These are phyloP conservation scores for Eubasilissa regina DNA, from an alignment of 1,140 invertebrate species.

Conservation along the genomic window DNA sequence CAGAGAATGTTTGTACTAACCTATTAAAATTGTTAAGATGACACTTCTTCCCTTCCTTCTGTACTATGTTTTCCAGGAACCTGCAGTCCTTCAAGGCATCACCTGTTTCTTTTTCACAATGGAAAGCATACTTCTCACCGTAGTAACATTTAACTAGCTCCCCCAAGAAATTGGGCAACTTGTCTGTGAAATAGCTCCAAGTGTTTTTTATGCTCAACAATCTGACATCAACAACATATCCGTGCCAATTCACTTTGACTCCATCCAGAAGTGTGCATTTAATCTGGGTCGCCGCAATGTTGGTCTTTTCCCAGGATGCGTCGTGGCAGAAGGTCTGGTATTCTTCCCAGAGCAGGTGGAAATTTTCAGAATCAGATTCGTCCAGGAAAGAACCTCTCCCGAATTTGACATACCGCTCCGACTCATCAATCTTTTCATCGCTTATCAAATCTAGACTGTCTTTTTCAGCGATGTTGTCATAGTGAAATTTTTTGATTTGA, in stretches of 20 bases:
- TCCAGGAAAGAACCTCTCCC: slow-evolving; percentile 53
- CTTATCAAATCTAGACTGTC: slow-evolving; percentile 55
- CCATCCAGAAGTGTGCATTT: slow-evolving; percentile 80
- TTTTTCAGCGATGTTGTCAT: slow-evolving; percentile 51
- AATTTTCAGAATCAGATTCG: slow-evolving; percentile 55
- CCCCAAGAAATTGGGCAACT: slow-evolving; percentile 74
- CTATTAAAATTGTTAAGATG: slow-evolving; percentile 69
- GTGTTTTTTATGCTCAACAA: slow-evolving; percentile 77
- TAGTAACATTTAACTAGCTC: slow-evolving; percentile 78
- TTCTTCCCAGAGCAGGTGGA: slow-evolving; percentile 76
- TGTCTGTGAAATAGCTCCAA: slow-evolving; percentile 73
- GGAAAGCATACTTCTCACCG: slow-evolving; percentile 75
- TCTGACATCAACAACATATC: slow-evolving; percentile 79
- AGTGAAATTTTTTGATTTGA: slow-evolving; percentile 54
- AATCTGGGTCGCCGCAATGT: slow-evolving; percentile 78
- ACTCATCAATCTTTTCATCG: slow-evolving; percentile 61
- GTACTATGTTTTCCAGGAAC: slow-evolving; percentile 70
- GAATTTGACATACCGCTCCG: slow-evolving; percentile 62
- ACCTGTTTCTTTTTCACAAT: slow-evolving; percentile 71
- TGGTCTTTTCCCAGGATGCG: slow-evolving; percentile 78
- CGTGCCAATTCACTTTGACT: slow-evolving; percentile 80
- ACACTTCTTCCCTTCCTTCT: slow-evolving; percentile 74
- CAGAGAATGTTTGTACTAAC: slow-evolving; percentile 22
- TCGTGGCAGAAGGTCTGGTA: slow-evolving; percentile 82
- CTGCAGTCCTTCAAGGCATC: slow-evolving; percentile 71